These are phyloP conservation scores for Podarcis muralis DNA, from an alignment of 2,113 vertebrate genomes.

Conservation along the genomic window DNA sequence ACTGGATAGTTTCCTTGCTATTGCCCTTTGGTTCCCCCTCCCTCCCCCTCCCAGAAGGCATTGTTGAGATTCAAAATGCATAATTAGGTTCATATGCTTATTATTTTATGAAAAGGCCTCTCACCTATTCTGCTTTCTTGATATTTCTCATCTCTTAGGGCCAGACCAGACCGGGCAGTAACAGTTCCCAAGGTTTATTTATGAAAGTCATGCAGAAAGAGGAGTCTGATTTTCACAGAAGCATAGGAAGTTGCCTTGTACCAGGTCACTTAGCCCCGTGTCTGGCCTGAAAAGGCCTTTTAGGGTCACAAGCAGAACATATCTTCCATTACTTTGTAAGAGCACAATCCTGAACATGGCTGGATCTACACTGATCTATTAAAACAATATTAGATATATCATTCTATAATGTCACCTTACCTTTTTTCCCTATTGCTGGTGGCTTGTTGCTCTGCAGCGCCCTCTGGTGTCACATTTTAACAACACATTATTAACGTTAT, in stretches of 20 bases:
- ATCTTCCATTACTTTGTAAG: not conserved
- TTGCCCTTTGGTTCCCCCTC: conserved; percentile 18
- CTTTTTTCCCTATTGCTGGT: too few relatives aligned
- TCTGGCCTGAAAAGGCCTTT: not conserved
- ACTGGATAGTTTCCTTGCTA: not conserved
- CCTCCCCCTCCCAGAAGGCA: not conserved
- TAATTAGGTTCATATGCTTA: conserved; percentile 26
- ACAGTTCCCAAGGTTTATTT: not conserved
- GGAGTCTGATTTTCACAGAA: not conserved
- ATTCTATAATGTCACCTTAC: too few relatives aligned
- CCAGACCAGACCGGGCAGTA: not conserved
- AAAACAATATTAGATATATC: too few relatives aligned
- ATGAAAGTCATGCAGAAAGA: not conserved
- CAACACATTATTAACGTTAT: too few relatives aligned
- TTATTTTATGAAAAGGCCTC: conserved; percentile 14
- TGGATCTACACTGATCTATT: too few relatives aligned
- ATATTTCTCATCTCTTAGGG: not conserved
- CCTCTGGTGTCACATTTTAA: too few relatives aligned
- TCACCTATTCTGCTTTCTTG: not conserved
- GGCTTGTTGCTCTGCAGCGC: too few relatives aligned
- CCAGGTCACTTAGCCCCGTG: not conserved
- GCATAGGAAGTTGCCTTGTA: not conserved
- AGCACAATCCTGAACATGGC: too few relatives aligned
- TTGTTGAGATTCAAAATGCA: conserved; percentile 9
- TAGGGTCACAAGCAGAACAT: not conserved